A percentile compares a stretch with the other conserved stretches of the same genome.
phyloP scores from a whole-genome alignment of 2,113 vertebrate species.

The Nematolebias whitei region DNA sequence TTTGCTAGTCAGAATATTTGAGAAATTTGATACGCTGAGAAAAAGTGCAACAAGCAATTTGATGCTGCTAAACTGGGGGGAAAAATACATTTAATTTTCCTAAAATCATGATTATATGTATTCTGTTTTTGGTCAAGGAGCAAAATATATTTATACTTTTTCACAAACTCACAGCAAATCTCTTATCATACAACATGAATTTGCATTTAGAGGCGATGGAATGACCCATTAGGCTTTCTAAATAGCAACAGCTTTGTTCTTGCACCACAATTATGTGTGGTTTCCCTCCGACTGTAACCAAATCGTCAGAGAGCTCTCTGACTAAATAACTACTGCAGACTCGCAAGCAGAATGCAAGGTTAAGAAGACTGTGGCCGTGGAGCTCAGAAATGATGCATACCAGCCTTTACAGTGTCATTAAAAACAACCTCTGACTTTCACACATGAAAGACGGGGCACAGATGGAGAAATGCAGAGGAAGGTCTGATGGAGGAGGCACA shows the following conservation, averaged over 20 bases:
- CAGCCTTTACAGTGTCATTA: constrained; percentile 48
- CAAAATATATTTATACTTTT: too few species aligned
- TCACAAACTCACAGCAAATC: too few species aligned
- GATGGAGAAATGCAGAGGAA: constrained; percentile 45
- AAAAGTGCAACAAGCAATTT: constrained; percentile 10
- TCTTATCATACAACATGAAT: too few species aligned
- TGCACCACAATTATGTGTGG: constrained; percentile 53
- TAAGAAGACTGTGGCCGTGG: constrained; percentile 52
- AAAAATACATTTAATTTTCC: background rate
- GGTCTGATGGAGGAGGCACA: constrained; percentile 10
- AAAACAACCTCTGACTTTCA: constrained; percentile 39
- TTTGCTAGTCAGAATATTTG: constrained; percentile 9
- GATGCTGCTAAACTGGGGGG: constrained; percentile 1
- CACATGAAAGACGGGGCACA: constrained; percentile 52
- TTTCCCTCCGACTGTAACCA: constrained; percentile 36
- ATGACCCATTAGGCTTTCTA: constrained; percentile 4
- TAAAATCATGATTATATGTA: background rate
- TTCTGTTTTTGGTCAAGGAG: background rate
- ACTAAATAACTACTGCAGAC: constrained; percentile 49
- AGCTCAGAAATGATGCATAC: constrained; percentile 31
- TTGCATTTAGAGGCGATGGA: constrained; percentile 16
- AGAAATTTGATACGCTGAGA: constrained; percentile 1
- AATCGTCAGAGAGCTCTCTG: constrained; percentile 39
- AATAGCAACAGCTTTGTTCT: constrained; percentile 25
- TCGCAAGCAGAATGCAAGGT: constrained; percentile 55